A percentile compares a stretch with the other conserved stretches of the same genome.
Evolutionary conservation across 1,140 invertebrate species (phyloP).

Genomic region (Choristoneura fumiferana): DNA sequence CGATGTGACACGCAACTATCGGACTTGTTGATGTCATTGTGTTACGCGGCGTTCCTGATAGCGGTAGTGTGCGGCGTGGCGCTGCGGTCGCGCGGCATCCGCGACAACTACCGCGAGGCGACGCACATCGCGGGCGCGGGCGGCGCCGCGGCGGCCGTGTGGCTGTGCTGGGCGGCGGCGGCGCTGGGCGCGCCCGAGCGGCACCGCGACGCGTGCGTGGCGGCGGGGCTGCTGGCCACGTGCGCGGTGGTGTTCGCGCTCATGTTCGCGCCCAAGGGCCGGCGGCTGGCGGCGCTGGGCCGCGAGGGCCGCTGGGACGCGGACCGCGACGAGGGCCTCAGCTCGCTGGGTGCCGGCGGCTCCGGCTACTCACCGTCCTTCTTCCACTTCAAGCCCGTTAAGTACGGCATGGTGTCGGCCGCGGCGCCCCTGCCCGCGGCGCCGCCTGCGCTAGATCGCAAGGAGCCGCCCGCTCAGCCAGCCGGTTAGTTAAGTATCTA

Average conservation of each 20-base stretch:
- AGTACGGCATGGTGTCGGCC: slow-evolving; percentile 83
- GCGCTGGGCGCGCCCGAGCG: slow-evolving; percentile 86
- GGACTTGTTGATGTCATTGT: slow-evolving; percentile 87
- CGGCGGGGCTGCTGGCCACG: slow-evolving; percentile 90
- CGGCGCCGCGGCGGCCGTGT: slow-evolving; percentile 90
- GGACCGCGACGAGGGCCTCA: slow-evolving; percentile 87
- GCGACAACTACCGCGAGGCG: slow-evolving; percentile 96
- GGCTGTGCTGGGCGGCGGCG: slow-evolving; percentile 90
- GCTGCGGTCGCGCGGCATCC: slow-evolving; percentile 89
- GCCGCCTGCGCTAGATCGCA: slow-evolving; percentile 61
- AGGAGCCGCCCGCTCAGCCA: slow-evolving; percentile 79
- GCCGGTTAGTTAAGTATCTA: slow-evolving; percentile 82
- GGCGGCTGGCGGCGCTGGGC: slow-evolving; percentile 94
- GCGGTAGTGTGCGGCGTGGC: slow-evolving; percentile 91
- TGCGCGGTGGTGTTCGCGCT: slow-evolving; percentile 91
- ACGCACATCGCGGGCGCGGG: slow-evolving; percentile 92
- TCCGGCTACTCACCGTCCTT: slow-evolving; percentile 93
- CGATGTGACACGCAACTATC: slow-evolving; percentile 83
- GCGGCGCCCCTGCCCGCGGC: slow-evolving; percentile 58
- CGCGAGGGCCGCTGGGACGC: slow-evolving; percentile 87
- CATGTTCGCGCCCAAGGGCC: slow-evolving; percentile 96
- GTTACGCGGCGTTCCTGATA: slow-evolving; percentile 91
- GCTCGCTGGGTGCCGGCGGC: slow-evolving; percentile 86
- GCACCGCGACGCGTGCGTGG: slow-evolving; percentile 91
- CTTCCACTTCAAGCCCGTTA: slow-evolving; percentile 93